These are phyloP conservation scores for Papilio glaucus DNA, from an alignment of 1,140 invertebrate species.

Conservation along the genomic window DNA sequence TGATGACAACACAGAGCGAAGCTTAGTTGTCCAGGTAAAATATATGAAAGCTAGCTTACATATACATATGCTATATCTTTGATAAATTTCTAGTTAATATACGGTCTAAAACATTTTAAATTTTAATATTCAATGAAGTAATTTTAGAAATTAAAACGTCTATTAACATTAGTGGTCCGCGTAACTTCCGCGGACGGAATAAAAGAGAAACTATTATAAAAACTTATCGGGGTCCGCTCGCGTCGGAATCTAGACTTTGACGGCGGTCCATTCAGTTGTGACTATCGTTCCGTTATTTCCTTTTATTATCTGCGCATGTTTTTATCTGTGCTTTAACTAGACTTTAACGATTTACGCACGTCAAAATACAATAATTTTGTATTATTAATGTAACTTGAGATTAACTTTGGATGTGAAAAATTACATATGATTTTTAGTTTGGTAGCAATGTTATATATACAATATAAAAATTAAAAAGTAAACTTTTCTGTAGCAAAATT, in stretches of 20 bases:
- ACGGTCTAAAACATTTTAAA: too few species aligned
- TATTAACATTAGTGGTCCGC: conserved; percentile 32
- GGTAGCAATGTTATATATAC: too few species aligned
- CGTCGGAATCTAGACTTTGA: conserved; percentile 48
- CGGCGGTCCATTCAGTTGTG: conserved; percentile 48
- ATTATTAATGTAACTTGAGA: too few species aligned
- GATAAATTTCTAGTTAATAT: too few species aligned
- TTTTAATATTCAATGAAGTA: too few species aligned
- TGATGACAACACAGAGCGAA: too few species aligned
- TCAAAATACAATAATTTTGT: not conserved
- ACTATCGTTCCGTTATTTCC: conserved; percentile 46
- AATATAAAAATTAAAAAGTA: too few species aligned
- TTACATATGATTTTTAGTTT: too few species aligned
- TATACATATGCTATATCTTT: too few species aligned
- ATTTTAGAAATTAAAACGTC: conserved; percentile 20
- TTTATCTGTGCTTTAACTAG: not conserved
- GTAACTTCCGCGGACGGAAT: conserved; percentile 37
- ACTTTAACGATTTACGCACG: not conserved
- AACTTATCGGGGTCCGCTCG: conserved; percentile 50
- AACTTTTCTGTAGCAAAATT: too few species aligned
- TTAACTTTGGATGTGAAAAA: too few species aligned
- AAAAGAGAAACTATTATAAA: conserved; percentile 56
- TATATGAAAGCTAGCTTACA: not conserved
- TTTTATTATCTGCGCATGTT: conserved; percentile 31
- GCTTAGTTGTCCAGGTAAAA: too few species aligned